Evolutionary conservation across 2,888 invertebrate genomes (phyloP).

Genomic region (Epinotia nisella): DNA sequence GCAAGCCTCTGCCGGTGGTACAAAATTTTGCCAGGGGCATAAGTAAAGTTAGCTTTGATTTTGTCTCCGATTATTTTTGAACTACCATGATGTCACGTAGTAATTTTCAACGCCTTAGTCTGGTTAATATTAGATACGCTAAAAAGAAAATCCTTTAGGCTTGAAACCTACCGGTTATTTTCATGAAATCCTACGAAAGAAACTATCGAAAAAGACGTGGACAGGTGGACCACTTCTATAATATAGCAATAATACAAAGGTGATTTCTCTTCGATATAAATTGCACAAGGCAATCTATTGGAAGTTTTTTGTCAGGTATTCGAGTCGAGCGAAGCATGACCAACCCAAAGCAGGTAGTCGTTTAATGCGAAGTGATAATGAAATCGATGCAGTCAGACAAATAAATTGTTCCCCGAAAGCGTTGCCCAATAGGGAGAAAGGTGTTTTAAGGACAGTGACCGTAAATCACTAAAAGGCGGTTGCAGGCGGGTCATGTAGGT

Average conservation of each 20-base stretch:
- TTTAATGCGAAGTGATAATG: constrained; percentile 49
- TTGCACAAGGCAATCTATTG: constrained; percentile 26
- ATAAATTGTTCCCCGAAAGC: constrained; percentile 72
- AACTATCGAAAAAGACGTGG: constrained; percentile 3
- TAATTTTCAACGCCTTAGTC: not conserved
- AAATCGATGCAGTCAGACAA: constrained; percentile 59
- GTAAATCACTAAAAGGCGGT: constrained; percentile 69
- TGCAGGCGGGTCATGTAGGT: constrained; percentile 50
- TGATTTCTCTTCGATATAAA: constrained; percentile 26
- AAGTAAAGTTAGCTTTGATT: not conserved
- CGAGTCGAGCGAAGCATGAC: constrained; percentile 28
- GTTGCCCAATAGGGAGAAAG: constrained; percentile 64
- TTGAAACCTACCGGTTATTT: not conserved
- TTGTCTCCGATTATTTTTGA: not conserved
- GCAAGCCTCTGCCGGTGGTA: not conserved
- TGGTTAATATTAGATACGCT: not conserved
- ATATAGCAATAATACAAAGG: constrained; percentile 9
- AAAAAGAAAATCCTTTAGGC: not conserved
- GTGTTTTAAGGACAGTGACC: constrained; percentile 62
- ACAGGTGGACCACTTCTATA: not conserved
- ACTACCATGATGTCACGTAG: not conserved
- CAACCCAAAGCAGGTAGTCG: constrained; percentile 46
- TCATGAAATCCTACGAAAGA: not conserved
- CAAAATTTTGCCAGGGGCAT: not conserved
- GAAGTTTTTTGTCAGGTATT: constrained; percentile 38